Base-by-base conservation (phyloP, 2,113 vertebrate genomes). In the Lamprotornis superbus region DNA sequence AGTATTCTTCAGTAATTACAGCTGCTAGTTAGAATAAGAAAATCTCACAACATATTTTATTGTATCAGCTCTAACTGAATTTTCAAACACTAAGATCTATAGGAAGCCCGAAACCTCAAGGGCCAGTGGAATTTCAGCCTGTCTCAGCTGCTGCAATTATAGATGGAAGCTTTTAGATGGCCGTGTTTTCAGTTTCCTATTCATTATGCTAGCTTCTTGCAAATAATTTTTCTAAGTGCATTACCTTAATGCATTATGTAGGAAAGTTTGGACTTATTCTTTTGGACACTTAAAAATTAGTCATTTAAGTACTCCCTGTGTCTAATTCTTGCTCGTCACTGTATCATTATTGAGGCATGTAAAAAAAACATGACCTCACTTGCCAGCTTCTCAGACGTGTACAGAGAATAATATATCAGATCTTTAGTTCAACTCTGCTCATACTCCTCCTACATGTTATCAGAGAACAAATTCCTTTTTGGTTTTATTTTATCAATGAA, bases 321-420 rank as follows among this genome's bases (percentile, higher is more conserved):
- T 9, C 12, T 70, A 52, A 52, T 79, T 53, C 9, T 40, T 64
- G 9, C 53, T 69, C 0, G 6, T 69, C 33, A 49, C 7, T 0
- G 1, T 37, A 35, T 22, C 0, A 0, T 83, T 80, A 44, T 25
- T 0, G 0, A 50, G 31, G 52, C 0, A 0, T n/a, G 4, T 27
- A 7, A 44, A 44, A 77, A 77, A 65, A 42, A 74, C 19, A 64
- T 8, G 25, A 71, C 27, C 27, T 87, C 60, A 42, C 24, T 56
- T 83, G 19, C 4, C 16, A 76, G 22, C 2, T 73, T 69, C 40
- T 53, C 59, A 80, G 65, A 85, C 10, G 16, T 7, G 6, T 61
- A 23, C 13, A 64, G 33, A 12, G 53, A 77, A 76, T n/a, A 68
- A 52, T 46, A 53, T 12, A 73, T 44, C 27, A 69, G 19, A 76